Conservation (phyloP, 2,797 vertebrate species). For the Syndactyla subalaris region DNA sequence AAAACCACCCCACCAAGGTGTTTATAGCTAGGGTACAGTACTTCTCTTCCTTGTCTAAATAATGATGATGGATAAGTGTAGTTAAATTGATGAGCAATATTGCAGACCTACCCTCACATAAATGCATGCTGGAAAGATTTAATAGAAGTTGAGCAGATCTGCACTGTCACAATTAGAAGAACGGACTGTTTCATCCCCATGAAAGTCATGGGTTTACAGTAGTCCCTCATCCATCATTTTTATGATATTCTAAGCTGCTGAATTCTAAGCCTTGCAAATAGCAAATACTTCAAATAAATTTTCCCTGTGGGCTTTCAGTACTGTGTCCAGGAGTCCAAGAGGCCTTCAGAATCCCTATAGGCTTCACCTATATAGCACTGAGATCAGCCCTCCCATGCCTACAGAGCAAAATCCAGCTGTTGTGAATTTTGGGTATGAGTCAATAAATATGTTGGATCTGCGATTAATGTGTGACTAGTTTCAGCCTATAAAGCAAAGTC, state of each 20-base stretch:
- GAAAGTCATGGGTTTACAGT: not conserved
- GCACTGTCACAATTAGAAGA: not conserved
- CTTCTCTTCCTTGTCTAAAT: not conserved
- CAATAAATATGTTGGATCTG: not conserved
- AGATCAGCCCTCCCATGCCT: not conserved
- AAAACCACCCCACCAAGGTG: fast-evolving
- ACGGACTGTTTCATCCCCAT: not conserved
- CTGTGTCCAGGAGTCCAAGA: not conserved
- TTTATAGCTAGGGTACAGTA: not conserved
- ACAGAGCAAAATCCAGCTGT: not conserved
- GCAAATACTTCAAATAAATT: not conserved
- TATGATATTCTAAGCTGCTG: not conserved
- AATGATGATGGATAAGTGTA: not conserved
- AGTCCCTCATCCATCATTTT: not conserved
- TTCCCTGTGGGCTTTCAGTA: not conserved
- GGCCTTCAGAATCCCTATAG: not conserved
- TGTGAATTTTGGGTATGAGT: not conserved
- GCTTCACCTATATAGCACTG: not conserved
- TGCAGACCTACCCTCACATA: not conserved
- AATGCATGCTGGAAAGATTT: not conserved
- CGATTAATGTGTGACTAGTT: not conserved
- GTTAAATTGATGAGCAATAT: not conserved
- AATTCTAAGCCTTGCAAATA: not conserved
- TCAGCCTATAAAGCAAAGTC: not conserved
- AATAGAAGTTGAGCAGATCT: not conserved